A percentile compares a stretch with the other conserved stretches of the same genome.
These are phyloP conservation scores for Trachymyrmex cornetzi DNA, from an alignment of 1,140 invertebrate genomes.

Conservation along the genomic window DNA sequence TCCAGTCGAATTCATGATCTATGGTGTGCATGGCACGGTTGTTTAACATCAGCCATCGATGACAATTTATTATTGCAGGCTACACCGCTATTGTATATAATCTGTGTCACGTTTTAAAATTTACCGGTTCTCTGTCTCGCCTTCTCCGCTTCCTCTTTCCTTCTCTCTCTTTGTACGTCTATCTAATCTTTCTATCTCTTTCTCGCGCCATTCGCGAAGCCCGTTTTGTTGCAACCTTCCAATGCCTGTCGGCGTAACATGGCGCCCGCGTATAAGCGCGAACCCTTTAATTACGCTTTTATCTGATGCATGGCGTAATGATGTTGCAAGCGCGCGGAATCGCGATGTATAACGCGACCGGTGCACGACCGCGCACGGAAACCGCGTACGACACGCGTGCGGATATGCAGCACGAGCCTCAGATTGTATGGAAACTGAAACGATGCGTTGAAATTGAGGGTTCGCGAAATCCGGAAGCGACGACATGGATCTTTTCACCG, in stretches of 20 bases:
- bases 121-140: slow-evolving; percentile 63
- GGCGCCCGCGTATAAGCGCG: slow-evolving; percentile 67
- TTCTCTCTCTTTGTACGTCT: background rate
- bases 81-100: slow-evolving; percentile 76
- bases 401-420: slow-evolving; percentile 15
- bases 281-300: slow-evolving; percentile 83
- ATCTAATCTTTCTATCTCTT: slow-evolving; percentile 17
- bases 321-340: slow-evolving; percentile 76
- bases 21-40: slow-evolving; percentile 22
- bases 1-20: slow-evolving; percentile 33
- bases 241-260: slow-evolving; percentile 52
- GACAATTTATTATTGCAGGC: slow-evolving; percentile 83
- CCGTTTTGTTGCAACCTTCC: slow-evolving; percentile 17
- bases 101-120: slow-evolving; percentile 83
- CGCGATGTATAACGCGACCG: slow-evolving; percentile 50
- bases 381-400: slow-evolving; percentile 16
- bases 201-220: slow-evolving; percentile 22
- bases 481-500: slow-evolving; percentile 2
- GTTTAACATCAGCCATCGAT: slow-evolving; percentile 81
- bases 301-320: slow-evolving; percentile 81
- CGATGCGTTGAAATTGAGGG: slow-evolving; percentile 45
- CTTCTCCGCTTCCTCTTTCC: background rate
- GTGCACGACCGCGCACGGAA: background rate
- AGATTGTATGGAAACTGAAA: slow-evolving; percentile 16
- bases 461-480: slow-evolving; percentile 41